Conservation (phyloP, 2,888 invertebrate genomes). For the Galerucella calmariensis region DNA sequence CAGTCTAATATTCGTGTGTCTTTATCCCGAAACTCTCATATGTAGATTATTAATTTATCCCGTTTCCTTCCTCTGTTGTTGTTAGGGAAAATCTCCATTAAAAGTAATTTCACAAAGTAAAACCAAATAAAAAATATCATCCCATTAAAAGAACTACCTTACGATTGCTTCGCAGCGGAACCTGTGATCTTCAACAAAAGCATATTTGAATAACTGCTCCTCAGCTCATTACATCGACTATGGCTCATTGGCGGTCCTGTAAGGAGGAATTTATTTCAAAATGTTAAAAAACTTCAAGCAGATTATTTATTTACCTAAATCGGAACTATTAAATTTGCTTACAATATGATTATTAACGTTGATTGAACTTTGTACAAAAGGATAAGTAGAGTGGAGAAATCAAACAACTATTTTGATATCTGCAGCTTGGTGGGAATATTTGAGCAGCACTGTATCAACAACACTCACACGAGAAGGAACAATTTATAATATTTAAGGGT, state of each 20-base stretch:
- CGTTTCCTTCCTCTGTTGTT: slow-evolving; percentile 36
- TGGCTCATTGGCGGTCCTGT: slow-evolving; percentile 35
- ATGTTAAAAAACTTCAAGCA: not conserved
- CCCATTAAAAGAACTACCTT: slow-evolving; percentile 49
- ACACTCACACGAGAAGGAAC: too few species aligned
- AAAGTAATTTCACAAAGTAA: slow-evolving; percentile 53
- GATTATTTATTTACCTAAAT: too few species aligned
- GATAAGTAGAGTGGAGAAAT: not conserved
- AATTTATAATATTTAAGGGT: too few species aligned
- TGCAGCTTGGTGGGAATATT: too few species aligned
- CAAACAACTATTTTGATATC: not conserved
- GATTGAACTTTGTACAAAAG: not conserved
- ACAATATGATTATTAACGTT: too few species aligned
- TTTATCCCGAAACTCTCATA: slow-evolving; percentile 33
- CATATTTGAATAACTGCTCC: slow-evolving; percentile 55
- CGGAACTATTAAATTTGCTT: too few species aligned
- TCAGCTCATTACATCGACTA: slow-evolving; percentile 61
- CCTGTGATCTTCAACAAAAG: slow-evolving; percentile 58
- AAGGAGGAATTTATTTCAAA: slow-evolving; percentile 9
- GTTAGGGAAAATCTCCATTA: slow-evolving; percentile 36
- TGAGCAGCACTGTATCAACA: too few species aligned
- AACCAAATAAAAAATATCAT: slow-evolving; percentile 54
- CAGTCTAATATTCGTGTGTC: slow-evolving; percentile 29
- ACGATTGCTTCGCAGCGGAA: slow-evolving; percentile 45
- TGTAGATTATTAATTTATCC: slow-evolving; percentile 41